Base-by-base conservation (phyloP, 2,888 invertebrate genomes). In the Rhamnusium bicolor region DNA sequence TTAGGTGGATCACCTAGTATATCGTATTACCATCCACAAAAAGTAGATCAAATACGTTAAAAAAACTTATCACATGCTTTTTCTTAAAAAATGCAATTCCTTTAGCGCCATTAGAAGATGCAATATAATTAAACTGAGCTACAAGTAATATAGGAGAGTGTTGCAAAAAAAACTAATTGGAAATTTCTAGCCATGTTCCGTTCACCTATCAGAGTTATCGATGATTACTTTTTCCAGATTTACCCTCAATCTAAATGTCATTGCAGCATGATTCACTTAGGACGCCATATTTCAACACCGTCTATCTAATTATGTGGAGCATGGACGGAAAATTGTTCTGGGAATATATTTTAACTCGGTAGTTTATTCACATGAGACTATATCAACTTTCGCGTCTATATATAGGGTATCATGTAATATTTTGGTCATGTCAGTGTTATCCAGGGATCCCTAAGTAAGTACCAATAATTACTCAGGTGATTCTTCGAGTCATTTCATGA, bases 251-350 rank as follows among this genome's bases (percentile, higher is more conserved):
- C 18, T 56, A 27, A 60, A 69, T 60, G 24, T 27, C 21, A 47
- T 49, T n/a, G 24, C 60, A 49, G 29, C 29, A 60, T 69, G 49
- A 69, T 69, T 67, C 56, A 67, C 40, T 56, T 46, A 29, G 54
- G 67, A 14, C 56, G 19, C 67, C 27, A 67, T 46, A 67, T 67
- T 56, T 56, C 56, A 56, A 40, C 67, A 21, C 21, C 40, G 40
- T 54, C 67, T 21, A 67, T 56, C 29, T 56, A 54, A 67, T 67
- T 53, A 67, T n/a, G 66, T 46, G 40, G 46, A 61, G 18, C 46
- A 6, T 21, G 40, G 16, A 46, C 14, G 46, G 61, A 61, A 47
- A 61, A 61, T 61, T 61, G 46, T 61, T 61, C 61, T 61, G 61
- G 46, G 61, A 61, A 46, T 61, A 61, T 21, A 29, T 46, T 61